Base-by-base conservation (phyloP, 2,113 vertebrate genomes). In the Origma solitaria region DNA sequence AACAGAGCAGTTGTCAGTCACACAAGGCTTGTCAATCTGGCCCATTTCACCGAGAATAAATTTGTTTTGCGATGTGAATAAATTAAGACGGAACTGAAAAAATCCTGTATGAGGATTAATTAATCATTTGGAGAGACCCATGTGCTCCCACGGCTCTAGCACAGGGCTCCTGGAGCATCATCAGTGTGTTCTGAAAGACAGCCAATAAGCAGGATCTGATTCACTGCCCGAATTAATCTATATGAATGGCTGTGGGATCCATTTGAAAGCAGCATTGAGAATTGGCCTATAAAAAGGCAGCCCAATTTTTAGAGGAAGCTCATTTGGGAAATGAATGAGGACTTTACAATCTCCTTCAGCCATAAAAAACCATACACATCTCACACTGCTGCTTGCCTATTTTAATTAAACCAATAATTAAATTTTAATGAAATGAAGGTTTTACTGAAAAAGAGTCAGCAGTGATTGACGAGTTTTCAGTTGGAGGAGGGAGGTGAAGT, bases 381-480 rank as follows among this genome's bases (percentile, higher is more conserved):
- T 96, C 90, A 96, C 90, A 81, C 81, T 96, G 95, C 92, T 92
- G 89, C 96, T 95, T 90, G 94, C 92, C 86, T 93, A 75, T 96
- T 97, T 97, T 97, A 98, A 98, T 98, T 98, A 98, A 98, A 97
- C 81, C 97, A 97, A 96, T 97, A 97, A 97, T 98, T 96, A 97
- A 94, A 97, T 96, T 96, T 97, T 97, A 97, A 97, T 96, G 98
- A 98, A 98, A 97, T 38, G 45, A 92, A 83, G 80, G 68, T 93
- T 97, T 97, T 90, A 50, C 96, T 94, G 88, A 85, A 94, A 86
- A 92, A 89, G 80, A 95, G 85, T 86, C 11, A 11, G 69, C 65
- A 82, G 42, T 92, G 94, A 92, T 54, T 95, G 95, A 97, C 72
- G 96, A 95, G 83, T 95, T 96, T 96, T 95, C 28, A 47, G 54